Base-by-base conservation (phyloP, 2,888 invertebrate genomes). In the Caenorhabditis afra region DNA sequence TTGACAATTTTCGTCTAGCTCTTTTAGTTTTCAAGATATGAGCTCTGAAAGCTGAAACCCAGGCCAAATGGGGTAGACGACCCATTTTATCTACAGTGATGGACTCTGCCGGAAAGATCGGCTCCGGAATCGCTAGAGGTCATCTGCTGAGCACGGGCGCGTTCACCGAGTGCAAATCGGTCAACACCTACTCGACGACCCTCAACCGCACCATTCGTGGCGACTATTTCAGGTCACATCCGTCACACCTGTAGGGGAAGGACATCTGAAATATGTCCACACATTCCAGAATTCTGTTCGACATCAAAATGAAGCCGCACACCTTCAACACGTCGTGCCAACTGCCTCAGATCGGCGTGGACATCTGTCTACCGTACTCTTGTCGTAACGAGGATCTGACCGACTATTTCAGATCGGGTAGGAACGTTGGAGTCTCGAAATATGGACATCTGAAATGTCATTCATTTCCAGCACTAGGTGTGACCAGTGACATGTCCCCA, bases 31-130 rank as follows among this genome's bases (percentile, higher is more conserved):
- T n/a, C n/a, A n/a, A n/a, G n/a, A n/a, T n/a, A n/a, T n/a, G n/a
- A n/a, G n/a, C n/a, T n/a, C n/a, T n/a, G n/a, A n/a, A n/a, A n/a
- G n/a, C n/a, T n/a, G n/a, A n/a, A n/a, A n/a, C n/a, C n/a, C n/a
- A n/a, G n/a, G n/a, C n/a, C n/a, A n/a, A n/a, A n/a, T n/a, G n/a
- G n/a, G n/a, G n/a, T n/a, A n/a, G n/a, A n/a, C n/a, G n/a, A n/a
- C n/a, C n/a, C n/a, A n/a, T n/a, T n/a, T n/a, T n/a, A n/a, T n/a
- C n/a, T n/a, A n/a, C 57, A 84, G 84, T 85, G 76, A 55, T 84
- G 65, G 85, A 85, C 45, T 57, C 80, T 1, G 68, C 81, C 16
- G 85, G 83, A 18, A 84, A 82, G 61, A 58, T 79, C 5, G 79
- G 79, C 2, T 67, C 83, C 3, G 85, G 83, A 22, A 62, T 85